A percentile compares a stretch with the other conserved stretches of the same genome.
phyloP scores from a whole-genome alignment of 2,797 vertebrate species.

The Delichon dasypus region DNA sequence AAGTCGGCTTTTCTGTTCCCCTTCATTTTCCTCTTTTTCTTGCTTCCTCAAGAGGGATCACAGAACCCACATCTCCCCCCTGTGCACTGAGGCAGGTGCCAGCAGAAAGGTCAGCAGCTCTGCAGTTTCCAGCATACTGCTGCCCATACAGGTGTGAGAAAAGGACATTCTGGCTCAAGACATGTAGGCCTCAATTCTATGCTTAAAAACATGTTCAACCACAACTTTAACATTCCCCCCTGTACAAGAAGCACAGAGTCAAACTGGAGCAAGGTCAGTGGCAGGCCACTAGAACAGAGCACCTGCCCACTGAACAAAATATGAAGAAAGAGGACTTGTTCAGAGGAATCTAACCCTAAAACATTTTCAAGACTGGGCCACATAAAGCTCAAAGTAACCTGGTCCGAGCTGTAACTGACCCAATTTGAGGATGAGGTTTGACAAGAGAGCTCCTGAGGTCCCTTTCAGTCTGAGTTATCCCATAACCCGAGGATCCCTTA shows the following conservation, averaged over 20 bases:
- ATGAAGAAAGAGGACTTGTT: background rate
- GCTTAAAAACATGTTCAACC: background rate
- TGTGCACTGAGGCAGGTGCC: background rate
- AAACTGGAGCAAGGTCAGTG: background rate
- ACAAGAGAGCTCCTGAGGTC: background rate
- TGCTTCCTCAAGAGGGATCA: background rate
- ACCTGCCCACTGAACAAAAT: background rate
- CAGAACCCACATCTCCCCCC: background rate
- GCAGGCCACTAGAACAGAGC: accelerated
- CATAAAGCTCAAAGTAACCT: background rate
- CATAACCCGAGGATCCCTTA: background rate
- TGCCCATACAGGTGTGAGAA: background rate
- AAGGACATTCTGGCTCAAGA: background rate
- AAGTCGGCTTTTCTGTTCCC: background rate
- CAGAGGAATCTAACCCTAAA: background rate
- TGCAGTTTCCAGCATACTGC: background rate
- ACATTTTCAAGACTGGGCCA: background rate
- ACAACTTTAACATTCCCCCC: background rate
- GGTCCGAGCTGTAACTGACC: background rate
- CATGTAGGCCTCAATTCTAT: background rate
- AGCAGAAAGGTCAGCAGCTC: background rate
- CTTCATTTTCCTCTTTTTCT: background rate
- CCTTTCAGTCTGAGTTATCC: background rate
- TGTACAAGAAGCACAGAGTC: background rate
- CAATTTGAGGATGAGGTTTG: background rate